Percentiles rank a stretch among this genome's conserved stretches.
Conservation (phyloP, 2,113 vertebrate genomes). For the Ranitomeya imitator region DNA sequence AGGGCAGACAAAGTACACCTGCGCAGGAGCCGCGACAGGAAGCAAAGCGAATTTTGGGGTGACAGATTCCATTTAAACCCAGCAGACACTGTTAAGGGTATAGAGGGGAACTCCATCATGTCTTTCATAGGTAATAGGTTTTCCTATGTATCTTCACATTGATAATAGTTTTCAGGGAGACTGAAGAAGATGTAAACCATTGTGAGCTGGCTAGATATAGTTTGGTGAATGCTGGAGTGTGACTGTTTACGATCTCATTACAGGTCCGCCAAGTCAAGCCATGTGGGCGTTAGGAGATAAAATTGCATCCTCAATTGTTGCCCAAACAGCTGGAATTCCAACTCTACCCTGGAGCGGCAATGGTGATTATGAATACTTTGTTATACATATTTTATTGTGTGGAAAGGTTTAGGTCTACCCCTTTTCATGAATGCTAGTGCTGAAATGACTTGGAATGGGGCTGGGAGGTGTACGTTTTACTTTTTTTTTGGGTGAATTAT, state of each 20-base stretch:
- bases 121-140: neutral
- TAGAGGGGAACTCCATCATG: too few species aligned
- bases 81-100: too few species aligned
- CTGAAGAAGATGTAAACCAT: neutral
- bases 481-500: too few species aligned
- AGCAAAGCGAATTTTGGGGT: too few species aligned
- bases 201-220: neutral
- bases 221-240: neutral
- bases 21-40: too few species aligned
- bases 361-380: constrained; percentile 73
- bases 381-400: too few species aligned
- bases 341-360: constrained; percentile 95
- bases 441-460: too few species aligned
- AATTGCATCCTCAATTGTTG: constrained; percentile 97
- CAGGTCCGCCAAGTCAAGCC: constrained; percentile 96
- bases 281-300: constrained; percentile 99
- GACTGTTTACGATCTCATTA: constrained; percentile 32
- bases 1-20: too few species aligned
- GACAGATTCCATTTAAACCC: too few species aligned
- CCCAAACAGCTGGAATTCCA: constrained; percentile 96
- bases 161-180: neutral
- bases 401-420: too few species aligned
- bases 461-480: too few species aligned
- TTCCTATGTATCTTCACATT: neutral
- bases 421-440: too few species aligned